These are phyloP conservation scores for Sinhomidia bicolor DNA, from an alignment of 2,888 invertebrate species.

Conservation along the genomic window DNA sequence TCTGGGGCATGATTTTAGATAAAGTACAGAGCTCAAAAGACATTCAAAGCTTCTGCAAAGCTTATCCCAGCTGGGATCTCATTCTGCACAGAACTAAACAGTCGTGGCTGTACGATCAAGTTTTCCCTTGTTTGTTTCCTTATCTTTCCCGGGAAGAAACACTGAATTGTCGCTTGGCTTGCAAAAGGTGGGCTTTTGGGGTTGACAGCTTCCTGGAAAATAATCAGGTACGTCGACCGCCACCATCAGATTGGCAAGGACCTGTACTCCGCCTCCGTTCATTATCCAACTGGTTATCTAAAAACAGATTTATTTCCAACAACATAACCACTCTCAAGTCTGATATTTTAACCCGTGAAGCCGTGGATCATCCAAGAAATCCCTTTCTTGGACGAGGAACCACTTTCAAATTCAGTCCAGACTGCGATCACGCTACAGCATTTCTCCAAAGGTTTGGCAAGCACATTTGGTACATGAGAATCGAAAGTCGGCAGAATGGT, in stretches of 20 bases:
- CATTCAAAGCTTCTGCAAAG: background rate
- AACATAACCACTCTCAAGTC: background rate
- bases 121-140: background rate
- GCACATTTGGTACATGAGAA: background rate
- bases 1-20: background rate
- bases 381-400: background rate
- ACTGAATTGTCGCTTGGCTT: background rate
- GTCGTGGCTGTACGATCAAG: background rate
- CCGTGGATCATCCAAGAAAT: background rate
- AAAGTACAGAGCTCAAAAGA: background rate
- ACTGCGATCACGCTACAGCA: background rate
- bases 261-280: background rate
- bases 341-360: background rate
- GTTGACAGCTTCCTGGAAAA: background rate
- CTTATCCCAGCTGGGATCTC: background rate
- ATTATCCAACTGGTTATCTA: background rate
- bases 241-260: background rate
- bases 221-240: background rate
- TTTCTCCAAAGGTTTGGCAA: background rate
- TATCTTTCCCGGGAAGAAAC: background rate
- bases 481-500: conserved; percentile 7
- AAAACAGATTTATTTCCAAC: background rate
- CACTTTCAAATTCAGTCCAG: background rate
- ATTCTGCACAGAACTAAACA: background rate
- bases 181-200: background rate